Evolutionary conservation across 2,113 vertebrate species (phyloP).

Genomic region (Cebus imitator): DNA sequence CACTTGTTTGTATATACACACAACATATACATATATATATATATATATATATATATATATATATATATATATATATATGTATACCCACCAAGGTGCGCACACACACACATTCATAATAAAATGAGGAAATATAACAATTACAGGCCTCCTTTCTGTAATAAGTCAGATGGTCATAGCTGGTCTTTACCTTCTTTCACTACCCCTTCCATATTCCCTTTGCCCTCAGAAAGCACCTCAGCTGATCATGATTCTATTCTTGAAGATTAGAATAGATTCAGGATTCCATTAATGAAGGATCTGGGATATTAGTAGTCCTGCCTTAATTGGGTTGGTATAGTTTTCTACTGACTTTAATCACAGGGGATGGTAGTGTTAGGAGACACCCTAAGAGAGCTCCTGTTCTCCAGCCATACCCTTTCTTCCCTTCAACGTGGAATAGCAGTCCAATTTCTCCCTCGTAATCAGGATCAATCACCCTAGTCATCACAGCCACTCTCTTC

Average conservation of each 20-base stretch:
- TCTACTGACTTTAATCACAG: background rate
- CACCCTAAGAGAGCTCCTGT: background rate
- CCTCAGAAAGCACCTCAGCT: background rate
- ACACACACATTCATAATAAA: background rate
- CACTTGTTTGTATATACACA: too few relatives aligned
- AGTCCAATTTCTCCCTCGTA: background rate
- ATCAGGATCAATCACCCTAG: background rate
- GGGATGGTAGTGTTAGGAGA: background rate
- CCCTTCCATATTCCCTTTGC: background rate
- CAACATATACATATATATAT: too few relatives aligned
- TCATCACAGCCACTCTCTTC: background rate
- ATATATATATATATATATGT: background rate
- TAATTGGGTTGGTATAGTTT: background rate
- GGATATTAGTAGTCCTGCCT: background rate
- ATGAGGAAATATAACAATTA: background rate
- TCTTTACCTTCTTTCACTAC: background rate
- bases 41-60: too few relatives aligned
- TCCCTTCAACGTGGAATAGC: background rate
- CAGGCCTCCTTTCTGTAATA: background rate
- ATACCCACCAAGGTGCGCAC: fast-evolving
- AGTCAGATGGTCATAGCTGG: background rate
- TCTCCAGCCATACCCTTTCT: background rate
- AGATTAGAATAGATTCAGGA: background rate
- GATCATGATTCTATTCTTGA: background rate
- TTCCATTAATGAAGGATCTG: background rate